Evolutionary conservation across 1,140 invertebrate species (phyloP).

Genomic region (Dendrolimus kikuchii): DNA sequence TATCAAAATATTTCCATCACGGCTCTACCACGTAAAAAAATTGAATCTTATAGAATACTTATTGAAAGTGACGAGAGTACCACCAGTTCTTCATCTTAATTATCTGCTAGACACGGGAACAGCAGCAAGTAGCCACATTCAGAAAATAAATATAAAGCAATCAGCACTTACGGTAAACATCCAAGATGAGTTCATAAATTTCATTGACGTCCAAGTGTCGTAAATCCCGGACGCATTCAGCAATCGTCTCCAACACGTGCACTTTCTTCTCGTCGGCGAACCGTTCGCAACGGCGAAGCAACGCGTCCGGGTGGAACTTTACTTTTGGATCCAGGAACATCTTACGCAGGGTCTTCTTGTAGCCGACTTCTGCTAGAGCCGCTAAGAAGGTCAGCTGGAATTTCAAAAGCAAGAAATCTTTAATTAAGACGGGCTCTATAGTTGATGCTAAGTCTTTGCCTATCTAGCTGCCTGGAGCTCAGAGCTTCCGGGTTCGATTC

Average conservation of each 20-base stretch:
- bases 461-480: not conserved
- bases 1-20: no score
- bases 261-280: slow-evolving; percentile 68
- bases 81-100: no score
- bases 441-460: not conserved
- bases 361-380: slow-evolving; percentile 68
- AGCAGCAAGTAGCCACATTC: no score
- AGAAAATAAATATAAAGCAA: slow-evolving; percentile 6
- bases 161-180: slow-evolving; percentile 67
- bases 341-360: slow-evolving; percentile 62
- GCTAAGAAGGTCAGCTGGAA: slow-evolving; percentile 56
- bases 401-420: not conserved
- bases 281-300: slow-evolving; percentile 65
- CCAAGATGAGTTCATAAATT: slow-evolving; percentile 66
- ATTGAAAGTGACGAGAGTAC: no score
- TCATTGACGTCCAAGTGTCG: slow-evolving; percentile 38
- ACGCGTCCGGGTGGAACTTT: slow-evolving; percentile 49
- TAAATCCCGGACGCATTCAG: slow-evolving; percentile 42
- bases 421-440: not conserved
- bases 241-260: slow-evolving; percentile 51
- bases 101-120: no score
- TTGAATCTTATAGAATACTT: no score
- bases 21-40: no score
- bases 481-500: no score
- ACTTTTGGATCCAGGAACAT: slow-evolving; percentile 53